Base-by-base conservation (phyloP, 2,113 vertebrate species). In the Lucifuga dentata region DNA sequence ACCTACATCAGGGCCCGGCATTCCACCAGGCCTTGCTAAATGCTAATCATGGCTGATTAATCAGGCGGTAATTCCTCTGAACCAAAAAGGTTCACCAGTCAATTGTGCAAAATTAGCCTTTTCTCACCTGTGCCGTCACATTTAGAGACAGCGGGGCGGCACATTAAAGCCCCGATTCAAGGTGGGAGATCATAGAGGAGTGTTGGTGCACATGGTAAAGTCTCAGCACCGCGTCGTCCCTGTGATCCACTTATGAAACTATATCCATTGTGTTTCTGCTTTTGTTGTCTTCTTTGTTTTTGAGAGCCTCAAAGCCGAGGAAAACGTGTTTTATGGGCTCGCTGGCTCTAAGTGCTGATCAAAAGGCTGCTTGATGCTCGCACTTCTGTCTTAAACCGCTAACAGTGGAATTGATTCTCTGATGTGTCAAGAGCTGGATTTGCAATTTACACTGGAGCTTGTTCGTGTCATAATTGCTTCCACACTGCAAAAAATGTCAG, bases 31-130 rank as follows among this genome's bases (percentile, higher is more conserved):
- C 88, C 89, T 85, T 80, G 88, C 86, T 92, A 92, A 93, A 92
- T 91, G 89, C 91, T 94, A 93, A 95, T 94, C 93, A 90, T 72
- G 89, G 93, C 90, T 94, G 93, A 95, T 94, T 93, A 96, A 95
- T 95, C 93, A 93, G 93, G 81, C 89, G 86, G 51, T 93, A 92
- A 93, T 95, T 94, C 91, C 91, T 89, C 89, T 92, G 92, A 95
- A 94, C 93, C 92, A 90, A 94, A 93, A 94, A 95, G 93, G 93
- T 94, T 92, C 90, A 82, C 64, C 82, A 93, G 94, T 94, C 93
- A 93, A 90, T 94, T 92, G 91, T 93, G 91, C 87, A 91, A 93
- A 95, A 94, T 94, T 90, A 92, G 92, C 89, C 91, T 80, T 90
- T 92, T 91, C 88, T 94, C 88, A 69, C 69, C 73, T 91, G 87